phyloP scores from a whole-genome alignment of 2,113 vertebrate genomes.

The Engystomops pustulosus region DNA sequence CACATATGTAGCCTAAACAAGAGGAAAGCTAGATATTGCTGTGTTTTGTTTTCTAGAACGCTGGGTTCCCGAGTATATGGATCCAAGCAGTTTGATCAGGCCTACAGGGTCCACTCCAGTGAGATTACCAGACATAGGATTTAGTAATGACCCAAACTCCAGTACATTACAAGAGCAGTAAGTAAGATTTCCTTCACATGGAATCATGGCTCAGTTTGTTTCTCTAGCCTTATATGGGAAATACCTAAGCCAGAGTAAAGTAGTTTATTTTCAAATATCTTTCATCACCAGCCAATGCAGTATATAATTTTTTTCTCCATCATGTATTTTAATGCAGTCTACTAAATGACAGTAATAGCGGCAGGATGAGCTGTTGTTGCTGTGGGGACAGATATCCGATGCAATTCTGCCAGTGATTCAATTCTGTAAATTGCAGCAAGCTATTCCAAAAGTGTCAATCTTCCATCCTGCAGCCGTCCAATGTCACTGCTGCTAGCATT shows the following conservation, averaged over 20 bases:
- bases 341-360: conserved; percentile 17
- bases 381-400: not conserved
- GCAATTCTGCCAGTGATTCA: conserved; percentile 38
- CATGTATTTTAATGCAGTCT: conserved; percentile 15
- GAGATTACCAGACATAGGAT: no score
- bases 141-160: no score
- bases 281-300: not conserved
- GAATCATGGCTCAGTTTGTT: not conserved
- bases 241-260: not conserved
- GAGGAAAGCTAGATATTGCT: no score
- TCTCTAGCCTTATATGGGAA: not conserved
- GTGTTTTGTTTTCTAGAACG: no score
- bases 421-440: conserved; percentile 24
- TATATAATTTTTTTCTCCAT: not conserved
- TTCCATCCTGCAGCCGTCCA: not conserved
- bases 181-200: not conserved
- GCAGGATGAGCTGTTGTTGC: not conserved
- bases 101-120: no score
- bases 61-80: no score
- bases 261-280: not conserved
- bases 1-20: no score
- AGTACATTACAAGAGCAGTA: no score
- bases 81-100: no score
- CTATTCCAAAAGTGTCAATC: conserved; percentile 1
- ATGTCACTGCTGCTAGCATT: not conserved